These are phyloP conservation scores for Dipodomys spectabilis DNA, from an alignment of 2,113 vertebrate genomes.

Conservation along the genomic window DNA sequence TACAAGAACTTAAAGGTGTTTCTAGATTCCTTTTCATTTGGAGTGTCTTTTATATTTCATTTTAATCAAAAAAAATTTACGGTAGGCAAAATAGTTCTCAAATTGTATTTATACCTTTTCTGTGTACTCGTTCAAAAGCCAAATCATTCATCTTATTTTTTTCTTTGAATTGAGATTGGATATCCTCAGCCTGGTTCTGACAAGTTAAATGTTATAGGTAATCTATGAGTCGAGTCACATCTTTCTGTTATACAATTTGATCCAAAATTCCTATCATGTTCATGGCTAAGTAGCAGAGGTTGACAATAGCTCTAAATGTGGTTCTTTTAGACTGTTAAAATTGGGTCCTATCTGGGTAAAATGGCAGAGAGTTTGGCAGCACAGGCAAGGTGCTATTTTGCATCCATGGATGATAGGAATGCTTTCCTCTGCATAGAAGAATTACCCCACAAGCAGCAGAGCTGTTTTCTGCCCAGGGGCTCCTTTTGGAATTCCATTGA, in stretches of 20 bases:
- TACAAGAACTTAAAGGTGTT: constrained; percentile 17
- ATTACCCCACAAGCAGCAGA: neutral
- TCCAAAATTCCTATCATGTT: neutral
- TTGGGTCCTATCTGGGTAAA: neutral
- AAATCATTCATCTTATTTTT: neutral
- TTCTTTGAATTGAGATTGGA: constrained; percentile 21
- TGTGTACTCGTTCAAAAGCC: neutral
- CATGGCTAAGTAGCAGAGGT: constrained; percentile 10
- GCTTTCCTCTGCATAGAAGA: neutral
- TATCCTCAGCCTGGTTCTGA: neutral
- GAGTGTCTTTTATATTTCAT: neutral
- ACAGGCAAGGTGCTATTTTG: constrained; percentile 2
- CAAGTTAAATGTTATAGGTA: constrained; percentile 16
- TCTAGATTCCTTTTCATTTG: constrained; percentile 41
- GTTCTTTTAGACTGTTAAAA: neutral
- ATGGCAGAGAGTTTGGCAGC: neutral
- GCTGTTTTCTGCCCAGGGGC: neutral
- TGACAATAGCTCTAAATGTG: neutral
- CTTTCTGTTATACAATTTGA: constrained; percentile 33
- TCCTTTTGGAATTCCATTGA: neutral
- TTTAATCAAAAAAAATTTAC: constrained; percentile 36
- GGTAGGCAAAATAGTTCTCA: constrained; percentile 22
- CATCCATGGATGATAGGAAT: neutral
- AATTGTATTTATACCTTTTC: neutral
- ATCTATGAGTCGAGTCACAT: constrained; percentile 1